These are phyloP conservation scores for Oncorhynchus gorbuscha DNA, from an alignment of 2,113 vertebrate genomes.

Conservation along the genomic window DNA sequence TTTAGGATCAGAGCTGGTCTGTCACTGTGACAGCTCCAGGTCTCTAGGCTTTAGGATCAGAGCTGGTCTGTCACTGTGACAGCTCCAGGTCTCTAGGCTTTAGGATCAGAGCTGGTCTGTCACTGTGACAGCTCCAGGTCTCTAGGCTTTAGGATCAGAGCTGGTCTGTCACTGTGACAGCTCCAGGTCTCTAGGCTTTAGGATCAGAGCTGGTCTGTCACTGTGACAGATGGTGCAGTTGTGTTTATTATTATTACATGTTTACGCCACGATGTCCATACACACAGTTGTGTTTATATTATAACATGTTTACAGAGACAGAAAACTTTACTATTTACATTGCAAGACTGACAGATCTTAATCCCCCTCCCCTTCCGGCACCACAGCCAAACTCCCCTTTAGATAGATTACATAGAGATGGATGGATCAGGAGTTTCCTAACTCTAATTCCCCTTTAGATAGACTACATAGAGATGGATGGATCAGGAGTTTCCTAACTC, in stretches of 20 bases:
- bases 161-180: conserved; percentile 5
- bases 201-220: conserved; percentile 39
- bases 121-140: conserved; percentile 16
- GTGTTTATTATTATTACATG: too few relatives aligned
- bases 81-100: conserved; percentile 27
- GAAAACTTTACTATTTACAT: not conserved
- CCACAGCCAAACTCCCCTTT: not conserved
- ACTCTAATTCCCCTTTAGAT: too few relatives aligned
- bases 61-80: conserved; percentile 6
- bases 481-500: too few relatives aligned
- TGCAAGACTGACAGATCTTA: not conserved
- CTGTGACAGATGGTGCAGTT: conserved; percentile 55
- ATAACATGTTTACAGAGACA: too few relatives aligned
- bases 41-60: conserved; percentile 35
- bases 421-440: too few relatives aligned
- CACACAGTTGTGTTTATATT: too few relatives aligned
- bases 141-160: conserved; percentile 31
- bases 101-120: conserved; percentile 33
- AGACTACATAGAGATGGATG: too few relatives aligned
- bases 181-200: conserved; percentile 28
- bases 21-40: conserved; percentile 12
- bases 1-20: conserved; percentile 30
- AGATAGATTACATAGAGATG: too few relatives aligned
- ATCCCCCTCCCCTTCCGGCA: conserved; percentile 25
- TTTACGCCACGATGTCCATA: too few relatives aligned